phyloP scores from a whole-genome alignment of 2,113 vertebrate species.

The Hystrix brachyura region DNA sequence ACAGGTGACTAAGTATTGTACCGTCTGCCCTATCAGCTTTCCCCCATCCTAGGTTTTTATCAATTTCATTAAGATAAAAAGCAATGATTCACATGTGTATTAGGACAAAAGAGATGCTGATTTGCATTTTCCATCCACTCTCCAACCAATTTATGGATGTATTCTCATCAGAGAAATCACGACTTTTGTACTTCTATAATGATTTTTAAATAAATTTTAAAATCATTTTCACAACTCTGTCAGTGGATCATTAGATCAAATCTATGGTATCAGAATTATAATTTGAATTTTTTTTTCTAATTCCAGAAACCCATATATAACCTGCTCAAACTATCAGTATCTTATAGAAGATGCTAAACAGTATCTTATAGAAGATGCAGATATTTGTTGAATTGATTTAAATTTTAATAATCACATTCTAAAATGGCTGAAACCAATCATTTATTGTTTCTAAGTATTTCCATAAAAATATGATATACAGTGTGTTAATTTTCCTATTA shows the following conservation, averaged over 20 bases:
- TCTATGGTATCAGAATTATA: background rate
- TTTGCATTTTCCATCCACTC: background rate
- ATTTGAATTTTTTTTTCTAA: background rate
- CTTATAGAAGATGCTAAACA: background rate
- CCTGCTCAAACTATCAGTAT: background rate
- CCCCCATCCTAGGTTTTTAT: background rate
- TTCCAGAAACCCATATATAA: background rate
- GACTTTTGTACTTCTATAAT: background rate
- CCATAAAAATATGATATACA: background rate
- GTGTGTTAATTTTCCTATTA: background rate
- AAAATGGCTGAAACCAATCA: background rate
- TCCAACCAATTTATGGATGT: background rate
- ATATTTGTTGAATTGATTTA: constrained; percentile 8
- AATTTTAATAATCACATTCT: constrained; percentile 16
- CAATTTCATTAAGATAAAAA: background rate
- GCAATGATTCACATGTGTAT: background rate
- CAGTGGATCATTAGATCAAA: background rate
- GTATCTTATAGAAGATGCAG: background rate
- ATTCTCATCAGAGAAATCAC: background rate
- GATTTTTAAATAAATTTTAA: constrained; percentile 16
- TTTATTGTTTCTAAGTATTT: background rate
- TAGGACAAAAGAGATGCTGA: background rate
- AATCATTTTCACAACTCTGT: background rate
- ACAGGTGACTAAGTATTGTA: background rate
- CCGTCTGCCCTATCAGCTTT: background rate